A percentile compares a stretch with the other conserved stretches of the same genome.
Evolutionary conservation across 2,888 invertebrate genomes (phyloP).

Genomic region (Meta bourneti): DNA sequence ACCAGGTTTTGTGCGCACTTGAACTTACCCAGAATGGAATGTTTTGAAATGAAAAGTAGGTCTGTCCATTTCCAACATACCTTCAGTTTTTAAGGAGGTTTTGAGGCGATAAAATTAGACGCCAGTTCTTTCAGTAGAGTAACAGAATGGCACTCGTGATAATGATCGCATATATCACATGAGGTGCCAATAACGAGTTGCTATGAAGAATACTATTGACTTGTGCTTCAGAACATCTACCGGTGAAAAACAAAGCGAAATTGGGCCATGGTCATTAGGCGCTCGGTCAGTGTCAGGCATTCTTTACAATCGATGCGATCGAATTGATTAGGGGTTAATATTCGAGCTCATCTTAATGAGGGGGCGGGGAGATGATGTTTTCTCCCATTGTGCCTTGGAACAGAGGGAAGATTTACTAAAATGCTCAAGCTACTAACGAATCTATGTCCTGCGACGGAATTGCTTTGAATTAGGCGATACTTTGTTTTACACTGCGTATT

Average conservation of each 20-base stretch:
- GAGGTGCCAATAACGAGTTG: background rate
- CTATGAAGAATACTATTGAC: background rate
- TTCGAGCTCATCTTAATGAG: slow-evolving; percentile 2
- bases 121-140: background rate
- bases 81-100: background rate
- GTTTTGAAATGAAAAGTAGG: background rate
- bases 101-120: background rate
- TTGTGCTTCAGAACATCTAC: background rate
- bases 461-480: no score
- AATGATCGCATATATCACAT: background rate
- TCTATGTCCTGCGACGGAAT: no score
- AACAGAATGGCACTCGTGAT: slow-evolving; percentile 25
- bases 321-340: slow-evolving; percentile 42
- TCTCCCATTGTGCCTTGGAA: background rate
- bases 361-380: background rate
- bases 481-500: no score
- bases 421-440: no score
- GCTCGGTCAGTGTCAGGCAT: background rate
- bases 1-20: background rate
- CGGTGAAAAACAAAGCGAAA: background rate
- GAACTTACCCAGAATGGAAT: background rate
- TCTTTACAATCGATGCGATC: slow-evolving; percentile 22
- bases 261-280: slow-evolving; percentile 48
- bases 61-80: background rate
- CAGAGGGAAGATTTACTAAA: background rate